phyloP scores from a whole-genome alignment of 2,797 vertebrate species.

The Liasis olivaceus region DNA sequence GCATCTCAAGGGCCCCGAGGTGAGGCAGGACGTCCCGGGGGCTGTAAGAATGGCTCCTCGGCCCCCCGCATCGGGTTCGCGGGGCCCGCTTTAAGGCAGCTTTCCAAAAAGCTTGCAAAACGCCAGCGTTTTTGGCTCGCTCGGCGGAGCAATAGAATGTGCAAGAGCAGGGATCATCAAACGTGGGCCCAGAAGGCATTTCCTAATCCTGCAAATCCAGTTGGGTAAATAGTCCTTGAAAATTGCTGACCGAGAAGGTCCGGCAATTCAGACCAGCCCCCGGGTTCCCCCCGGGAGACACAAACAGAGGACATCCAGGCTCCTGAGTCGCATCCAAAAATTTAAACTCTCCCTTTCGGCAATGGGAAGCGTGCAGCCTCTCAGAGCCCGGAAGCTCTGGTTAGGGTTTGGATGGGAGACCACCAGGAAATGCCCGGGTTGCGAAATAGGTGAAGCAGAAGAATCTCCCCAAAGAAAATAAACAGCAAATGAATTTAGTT shows the following conservation, averaged over 20 bases:
- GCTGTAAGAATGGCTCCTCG: neutral
- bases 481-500: too few relatives aligned
- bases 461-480: too few relatives aligned
- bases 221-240: constrained; percentile 57
- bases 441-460: too few relatives aligned
- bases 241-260: constrained; percentile 50
- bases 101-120: neutral
- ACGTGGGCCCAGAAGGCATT: constrained; percentile 24
- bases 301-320: neutral
- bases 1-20: neutral
- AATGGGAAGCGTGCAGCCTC: too few relatives aligned
- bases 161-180: constrained; percentile 26
- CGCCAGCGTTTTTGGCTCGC: neutral
- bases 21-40: too few relatives aligned
- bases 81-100: neutral
- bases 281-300: neutral
- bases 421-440: too few relatives aligned
- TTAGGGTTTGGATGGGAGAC: too few relatives aligned
- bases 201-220: constrained; percentile 50
- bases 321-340: neutral
- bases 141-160: neutral
- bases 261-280: neutral
- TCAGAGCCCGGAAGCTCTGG: too few relatives aligned
- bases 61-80: neutral
- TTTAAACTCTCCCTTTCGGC: too few relatives aligned